Conservation (phyloP, 1,140 invertebrate genomes). For the Pachyrhynchus sulphureomaculatus region DNA sequence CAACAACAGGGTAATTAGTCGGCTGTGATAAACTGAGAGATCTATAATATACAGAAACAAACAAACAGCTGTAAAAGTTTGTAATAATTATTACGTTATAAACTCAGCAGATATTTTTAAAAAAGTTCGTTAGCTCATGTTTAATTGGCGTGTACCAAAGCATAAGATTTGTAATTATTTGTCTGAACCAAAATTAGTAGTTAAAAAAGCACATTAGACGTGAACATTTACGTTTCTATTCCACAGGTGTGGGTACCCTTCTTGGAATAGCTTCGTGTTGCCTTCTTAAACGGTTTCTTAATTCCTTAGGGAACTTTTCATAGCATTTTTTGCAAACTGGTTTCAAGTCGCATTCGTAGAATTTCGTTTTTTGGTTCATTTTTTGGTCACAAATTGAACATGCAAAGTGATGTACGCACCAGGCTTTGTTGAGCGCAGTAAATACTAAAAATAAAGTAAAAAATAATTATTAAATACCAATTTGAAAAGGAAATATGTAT, state of each 20-base stretch:
- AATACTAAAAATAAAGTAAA: constrained; percentile 74
- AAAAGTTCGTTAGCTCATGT: too few relatives aligned
- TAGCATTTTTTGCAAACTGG: constrained; percentile 99
- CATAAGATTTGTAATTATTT: too few relatives aligned
- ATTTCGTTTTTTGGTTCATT: constrained; percentile 98
- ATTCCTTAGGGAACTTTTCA: constrained; percentile 93
- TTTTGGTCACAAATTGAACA: constrained; percentile 97
- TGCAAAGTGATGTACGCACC: constrained; percentile 99
- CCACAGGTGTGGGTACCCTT: constrained; percentile 43
- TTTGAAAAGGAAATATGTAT: too few relatives aligned
- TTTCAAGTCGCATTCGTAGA: constrained; percentile 98
- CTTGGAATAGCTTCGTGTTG: constrained; percentile 72
- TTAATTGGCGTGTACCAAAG: too few relatives aligned
- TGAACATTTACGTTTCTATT: constrained; percentile 13
- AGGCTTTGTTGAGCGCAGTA: constrained; percentile 98
- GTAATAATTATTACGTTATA: too few relatives aligned
- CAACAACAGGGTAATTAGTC: too few relatives aligned
- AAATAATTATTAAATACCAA: constrained; percentile 16
- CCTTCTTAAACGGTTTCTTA: constrained; percentile 82
- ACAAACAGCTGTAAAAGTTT: too few relatives aligned
- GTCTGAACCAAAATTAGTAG: too few relatives aligned
- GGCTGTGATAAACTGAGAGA: too few relatives aligned
- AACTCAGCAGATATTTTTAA: too few relatives aligned
- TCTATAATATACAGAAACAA: too few relatives aligned
- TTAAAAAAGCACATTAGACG: too few relatives aligned